These are phyloP conservation scores for Thysanoteuthis rhombus DNA, from an alignment of 2,888 invertebrate genomes.

Conservation along the genomic window DNA sequence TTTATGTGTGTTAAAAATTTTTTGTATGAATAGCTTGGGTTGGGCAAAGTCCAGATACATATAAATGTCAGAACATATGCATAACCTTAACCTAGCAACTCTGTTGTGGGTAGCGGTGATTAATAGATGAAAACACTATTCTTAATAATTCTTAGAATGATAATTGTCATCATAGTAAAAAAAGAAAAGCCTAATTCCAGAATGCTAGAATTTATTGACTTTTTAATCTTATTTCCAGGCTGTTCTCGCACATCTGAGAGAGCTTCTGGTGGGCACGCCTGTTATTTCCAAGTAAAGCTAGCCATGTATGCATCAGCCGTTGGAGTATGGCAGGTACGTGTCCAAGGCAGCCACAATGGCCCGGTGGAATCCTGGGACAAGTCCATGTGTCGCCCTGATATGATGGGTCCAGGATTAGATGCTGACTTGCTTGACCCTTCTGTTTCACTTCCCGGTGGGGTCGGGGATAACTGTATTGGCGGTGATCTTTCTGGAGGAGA, in stretches of 20 bases:
- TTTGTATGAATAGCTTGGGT: too few relatives aligned
- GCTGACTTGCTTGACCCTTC: neutral
- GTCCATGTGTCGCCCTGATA: neutral
- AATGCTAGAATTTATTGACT: neutral
- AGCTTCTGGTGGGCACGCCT: neutral
- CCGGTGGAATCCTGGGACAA: slow-evolving; percentile 19
- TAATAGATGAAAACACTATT: too few relatives aligned
- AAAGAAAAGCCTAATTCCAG: neutral
- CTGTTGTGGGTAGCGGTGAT: too few relatives aligned
- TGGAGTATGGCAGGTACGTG: neutral
- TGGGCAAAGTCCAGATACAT: too few relatives aligned
- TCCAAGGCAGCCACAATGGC: slow-evolving; percentile 1
- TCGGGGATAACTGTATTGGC: neutral
- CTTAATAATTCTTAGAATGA: too few relatives aligned
- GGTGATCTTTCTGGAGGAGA: neutral
- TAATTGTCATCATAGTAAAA: neutral
- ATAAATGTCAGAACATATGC: too few relatives aligned
- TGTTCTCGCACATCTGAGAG: slow-evolving; percentile 1
- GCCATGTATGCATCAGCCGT: slow-evolving; percentile 19
- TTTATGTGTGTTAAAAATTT: too few relatives aligned
- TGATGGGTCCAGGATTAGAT: neutral
- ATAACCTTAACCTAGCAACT: too few relatives aligned
- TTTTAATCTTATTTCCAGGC: neutral
- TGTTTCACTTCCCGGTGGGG: neutral
- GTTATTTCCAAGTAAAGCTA: slow-evolving; percentile 16